Conservation (phyloP, 2,797 vertebrate genomes). For the Chelon labrosus region DNA sequence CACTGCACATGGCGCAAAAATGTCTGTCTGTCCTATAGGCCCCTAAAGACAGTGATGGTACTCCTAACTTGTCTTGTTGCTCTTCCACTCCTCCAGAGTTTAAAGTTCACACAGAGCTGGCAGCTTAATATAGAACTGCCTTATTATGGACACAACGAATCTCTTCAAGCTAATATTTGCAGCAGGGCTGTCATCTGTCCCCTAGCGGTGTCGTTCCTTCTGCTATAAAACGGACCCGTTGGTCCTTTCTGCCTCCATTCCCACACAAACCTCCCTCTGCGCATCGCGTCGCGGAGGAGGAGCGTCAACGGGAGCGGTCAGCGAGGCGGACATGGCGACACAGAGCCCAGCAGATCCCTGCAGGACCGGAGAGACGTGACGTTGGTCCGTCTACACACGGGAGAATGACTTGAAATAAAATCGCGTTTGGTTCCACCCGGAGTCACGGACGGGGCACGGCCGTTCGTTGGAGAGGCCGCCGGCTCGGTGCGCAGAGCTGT, state of each 20-base stretch:
- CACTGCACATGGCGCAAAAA: no score
- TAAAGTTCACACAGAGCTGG: no score
- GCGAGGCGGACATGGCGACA: conserved; percentile 22
- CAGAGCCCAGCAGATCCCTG: background rate
- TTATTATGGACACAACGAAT: no score
- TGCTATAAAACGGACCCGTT: background rate
- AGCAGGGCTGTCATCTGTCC: background rate
- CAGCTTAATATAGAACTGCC: no score
- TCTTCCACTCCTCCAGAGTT: no score
- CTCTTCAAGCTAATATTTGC: no score
- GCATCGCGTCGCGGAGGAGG: conserved; percentile 37
- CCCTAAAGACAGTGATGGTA: no score
- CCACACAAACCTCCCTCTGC: conserved; percentile 10
- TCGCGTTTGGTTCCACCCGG: background rate
- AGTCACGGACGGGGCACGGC: no score
- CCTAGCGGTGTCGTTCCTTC: background rate
- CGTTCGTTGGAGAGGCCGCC: background rate
- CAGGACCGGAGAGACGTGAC: background rate
- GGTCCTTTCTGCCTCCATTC: conserved; percentile 12
- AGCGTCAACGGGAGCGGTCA: conserved; percentile 12
- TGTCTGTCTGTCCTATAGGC: no score
- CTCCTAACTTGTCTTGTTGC: no score
- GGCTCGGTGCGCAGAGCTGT: conserved; percentile 3
- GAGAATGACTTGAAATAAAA: background rate
- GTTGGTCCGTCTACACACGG: background rate